phyloP scores from a whole-genome alignment of 2,888 invertebrate species.

The Invenusta paracnida region DNA sequence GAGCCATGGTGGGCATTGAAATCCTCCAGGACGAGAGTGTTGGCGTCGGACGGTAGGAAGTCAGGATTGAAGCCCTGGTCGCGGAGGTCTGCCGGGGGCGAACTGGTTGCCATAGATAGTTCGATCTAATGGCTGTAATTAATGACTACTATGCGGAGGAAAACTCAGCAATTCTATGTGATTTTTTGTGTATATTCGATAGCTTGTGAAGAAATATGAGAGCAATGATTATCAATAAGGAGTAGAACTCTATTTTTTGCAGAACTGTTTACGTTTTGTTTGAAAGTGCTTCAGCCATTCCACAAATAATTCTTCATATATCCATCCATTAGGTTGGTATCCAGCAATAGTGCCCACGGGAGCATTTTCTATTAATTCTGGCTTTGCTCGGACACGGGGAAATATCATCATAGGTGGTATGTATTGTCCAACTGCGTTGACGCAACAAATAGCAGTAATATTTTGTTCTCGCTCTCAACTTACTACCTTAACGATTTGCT shows the following conservation, averaged over 20 bases:
- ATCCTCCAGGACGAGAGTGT: too few relatives aligned
- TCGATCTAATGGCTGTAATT: not conserved
- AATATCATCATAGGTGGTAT: constrained; percentile 19
- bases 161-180: not conserved
- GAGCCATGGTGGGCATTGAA: too few relatives aligned
- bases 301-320: constrained; percentile 5
- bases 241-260: not conserved
- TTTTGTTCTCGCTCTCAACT: constrained; percentile 20
- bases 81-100: too few relatives aligned
- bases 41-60: too few relatives aligned
- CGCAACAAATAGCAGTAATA: constrained; percentile 3
- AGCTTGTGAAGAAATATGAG: not conserved
- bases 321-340: constrained; percentile 17
- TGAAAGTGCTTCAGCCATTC: not conserved
- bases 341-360: not conserved
- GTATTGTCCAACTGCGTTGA: constrained; percentile 32
- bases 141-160: not conserved
- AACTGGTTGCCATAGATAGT: not conserved
- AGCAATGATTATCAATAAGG: not conserved
- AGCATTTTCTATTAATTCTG: constrained; percentile 1
- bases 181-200: not conserved
- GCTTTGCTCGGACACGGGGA: constrained; percentile 6
- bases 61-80: too few relatives aligned
- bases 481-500: not conserved
- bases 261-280: not conserved